Evolutionary conservation across 2,797 vertebrate species (phyloP).

Genomic region (Netta rufina): DNA sequence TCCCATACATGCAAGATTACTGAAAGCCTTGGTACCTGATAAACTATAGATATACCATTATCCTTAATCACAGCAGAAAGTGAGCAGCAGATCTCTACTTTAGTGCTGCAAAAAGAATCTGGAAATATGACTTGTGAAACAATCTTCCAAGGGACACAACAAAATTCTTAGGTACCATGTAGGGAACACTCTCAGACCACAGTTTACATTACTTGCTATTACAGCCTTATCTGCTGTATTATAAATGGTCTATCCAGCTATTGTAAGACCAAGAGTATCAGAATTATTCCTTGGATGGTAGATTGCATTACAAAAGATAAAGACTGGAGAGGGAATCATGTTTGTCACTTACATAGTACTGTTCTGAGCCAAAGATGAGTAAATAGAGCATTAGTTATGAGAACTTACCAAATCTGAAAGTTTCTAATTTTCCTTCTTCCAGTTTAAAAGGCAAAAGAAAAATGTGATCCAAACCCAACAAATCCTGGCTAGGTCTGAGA

Average conservation of each 20-base stretch:
- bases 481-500: not conserved
- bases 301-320: not conserved
- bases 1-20: constrained; percentile 98
- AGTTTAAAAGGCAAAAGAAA: not conserved
- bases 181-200: not conserved
- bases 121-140: not conserved
- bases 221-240: not conserved
- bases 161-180: not conserved
- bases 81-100: not conserved
- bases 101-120: not conserved
- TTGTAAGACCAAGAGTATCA: not conserved
- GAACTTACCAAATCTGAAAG: not conserved
- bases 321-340: not conserved
- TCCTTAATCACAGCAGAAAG: not conserved
- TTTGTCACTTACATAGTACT: not conserved
- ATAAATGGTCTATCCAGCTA: not conserved
- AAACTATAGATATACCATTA: constrained; percentile 77
- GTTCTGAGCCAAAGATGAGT: not conserved
- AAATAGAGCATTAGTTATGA: not conserved
- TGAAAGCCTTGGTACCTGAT: constrained; percentile 96
- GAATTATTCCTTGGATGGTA: not conserved
- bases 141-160: not conserved
- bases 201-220: not conserved
- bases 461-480: not conserved
- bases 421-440: not conserved